Base-by-base conservation (phyloP, 1,140 invertebrate species). In the Phortica variegata region DNA sequence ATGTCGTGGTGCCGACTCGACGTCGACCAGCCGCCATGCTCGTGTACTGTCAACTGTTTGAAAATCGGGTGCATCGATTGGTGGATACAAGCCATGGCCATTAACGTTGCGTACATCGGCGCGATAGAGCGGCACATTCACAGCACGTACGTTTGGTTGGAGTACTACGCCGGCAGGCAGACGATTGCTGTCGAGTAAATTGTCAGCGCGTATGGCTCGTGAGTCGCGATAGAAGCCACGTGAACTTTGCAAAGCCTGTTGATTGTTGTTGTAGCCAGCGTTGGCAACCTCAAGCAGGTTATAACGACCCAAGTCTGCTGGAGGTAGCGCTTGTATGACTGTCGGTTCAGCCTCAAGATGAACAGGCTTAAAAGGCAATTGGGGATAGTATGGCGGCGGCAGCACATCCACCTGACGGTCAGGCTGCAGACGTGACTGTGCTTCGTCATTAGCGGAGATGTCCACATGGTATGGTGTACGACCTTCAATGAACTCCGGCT, bases 391-490 rank as follows among this genome's bases (percentile, higher is more conserved):
- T 37, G 73, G 70, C 0, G 72, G 65, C 2, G 72, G 72, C 42
- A 75, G 18, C 13, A 75, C 72, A 51, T 75, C 72, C 12, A 75
- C 72, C 26, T 66, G 71, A 12, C 71, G 63, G 33, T 55, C 48
- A 3, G 48, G 53, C 42, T 74, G 63, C 33, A 73, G 41, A 6
- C 66, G 61, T 15, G 60, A 42, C 10, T 44, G 49, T 29, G 66
- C 56, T 21, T 72, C 61, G 17, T 49, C 56, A 39, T 52, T 49
- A 0, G 58, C 49, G 7, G 68, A 65, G 23, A 73, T 71, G 41
- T 82, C 80, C 39, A 83, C 81, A 19, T 73, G 76, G 45, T 82
- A 83, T 3, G 82, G 80, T 7, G 79, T 79, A 21, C 73, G 79
- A 4, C 80, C 80, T 56, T 82, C 79, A 17, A 81, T 79, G 41